phyloP scores from a whole-genome alignment of 2,797 vertebrate genomes.

The Takifugu rubripes region DNA sequence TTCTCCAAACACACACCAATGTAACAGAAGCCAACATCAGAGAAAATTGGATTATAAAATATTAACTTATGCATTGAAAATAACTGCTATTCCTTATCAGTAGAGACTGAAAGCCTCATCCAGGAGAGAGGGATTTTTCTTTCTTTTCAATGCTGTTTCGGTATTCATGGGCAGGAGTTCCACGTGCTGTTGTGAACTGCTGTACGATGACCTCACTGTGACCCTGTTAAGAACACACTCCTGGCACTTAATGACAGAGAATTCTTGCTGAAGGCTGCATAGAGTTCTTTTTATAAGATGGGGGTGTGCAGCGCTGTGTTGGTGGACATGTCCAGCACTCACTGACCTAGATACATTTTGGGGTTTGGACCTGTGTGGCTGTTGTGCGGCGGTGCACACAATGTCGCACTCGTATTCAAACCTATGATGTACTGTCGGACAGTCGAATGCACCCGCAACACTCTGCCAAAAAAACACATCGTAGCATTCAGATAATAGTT shows the following conservation, averaged over 20 bases:
- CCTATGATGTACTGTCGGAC: too few species aligned
- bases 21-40: background rate
- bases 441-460: too few species aligned
- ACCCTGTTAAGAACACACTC: constrained; percentile 17
- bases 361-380: constrained; percentile 2
- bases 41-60: constrained; percentile 12
- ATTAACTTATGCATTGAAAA: constrained; percentile 18
- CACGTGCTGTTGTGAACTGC: constrained; percentile 19
- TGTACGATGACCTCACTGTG: constrained; percentile 16
- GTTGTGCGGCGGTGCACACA: too few species aligned
- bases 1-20: constrained; percentile 11
- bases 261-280: constrained; percentile 44
- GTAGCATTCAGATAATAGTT: too few species aligned
- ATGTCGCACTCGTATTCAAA: too few species aligned
- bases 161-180: background rate
- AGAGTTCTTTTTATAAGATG: constrained; percentile 19
- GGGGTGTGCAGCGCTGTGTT: constrained; percentile 30
- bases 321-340: constrained; percentile 21
- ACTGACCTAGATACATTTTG: constrained; percentile 23
- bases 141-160: background rate
- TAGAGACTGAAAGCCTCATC: background rate
- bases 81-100: constrained; percentile 8
- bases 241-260: constrained; percentile 25
- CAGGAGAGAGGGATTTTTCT: background rate
- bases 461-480: too few species aligned